Evolutionary conservation across 2,113 vertebrate genomes (phyloP).

Genomic region (Rhabdomys dilectus): DNA sequence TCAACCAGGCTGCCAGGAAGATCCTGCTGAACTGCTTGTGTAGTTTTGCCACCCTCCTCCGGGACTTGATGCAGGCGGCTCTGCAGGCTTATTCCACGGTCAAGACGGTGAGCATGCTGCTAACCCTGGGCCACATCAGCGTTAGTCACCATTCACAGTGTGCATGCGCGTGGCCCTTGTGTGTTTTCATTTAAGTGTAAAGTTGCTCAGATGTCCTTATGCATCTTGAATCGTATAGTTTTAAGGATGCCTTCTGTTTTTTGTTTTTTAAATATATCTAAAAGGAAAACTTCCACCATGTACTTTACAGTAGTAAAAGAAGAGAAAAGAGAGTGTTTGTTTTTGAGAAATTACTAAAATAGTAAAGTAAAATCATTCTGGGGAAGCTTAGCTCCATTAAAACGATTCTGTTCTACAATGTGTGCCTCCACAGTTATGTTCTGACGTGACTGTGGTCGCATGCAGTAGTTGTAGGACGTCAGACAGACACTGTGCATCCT

Average conservation of each 20-base stretch:
- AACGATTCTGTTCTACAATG: background rate
- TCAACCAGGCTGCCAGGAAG: conserved; percentile 90
- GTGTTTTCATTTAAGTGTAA: background rate
- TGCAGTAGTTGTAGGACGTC: background rate
- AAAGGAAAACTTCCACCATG: background rate
- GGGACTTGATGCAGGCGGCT: conserved; percentile 85
- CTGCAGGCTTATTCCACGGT: conserved; percentile 80
- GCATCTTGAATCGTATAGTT: background rate
- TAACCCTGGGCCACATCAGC: background rate
- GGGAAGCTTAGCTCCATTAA: background rate
- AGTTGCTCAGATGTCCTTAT: background rate
- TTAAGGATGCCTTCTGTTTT: background rate
- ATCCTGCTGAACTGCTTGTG: conserved; percentile 92
- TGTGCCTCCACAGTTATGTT: background rate
- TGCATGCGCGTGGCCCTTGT: accelerated
- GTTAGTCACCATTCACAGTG: accelerated
- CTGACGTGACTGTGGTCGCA: background rate
- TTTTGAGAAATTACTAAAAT: background rate
- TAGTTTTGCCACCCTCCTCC: conserved; percentile 89
- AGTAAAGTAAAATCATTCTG: background rate
- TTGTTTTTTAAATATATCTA: too few relatives aligned
- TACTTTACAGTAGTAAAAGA: background rate
- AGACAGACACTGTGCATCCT: background rate
- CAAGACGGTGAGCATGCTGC: conserved; percentile 87
- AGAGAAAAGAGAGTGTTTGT: background rate